Evolutionary conservation across 2,888 invertebrate genomes (phyloP).

Genomic region (Cerastis leucographa): DNA sequence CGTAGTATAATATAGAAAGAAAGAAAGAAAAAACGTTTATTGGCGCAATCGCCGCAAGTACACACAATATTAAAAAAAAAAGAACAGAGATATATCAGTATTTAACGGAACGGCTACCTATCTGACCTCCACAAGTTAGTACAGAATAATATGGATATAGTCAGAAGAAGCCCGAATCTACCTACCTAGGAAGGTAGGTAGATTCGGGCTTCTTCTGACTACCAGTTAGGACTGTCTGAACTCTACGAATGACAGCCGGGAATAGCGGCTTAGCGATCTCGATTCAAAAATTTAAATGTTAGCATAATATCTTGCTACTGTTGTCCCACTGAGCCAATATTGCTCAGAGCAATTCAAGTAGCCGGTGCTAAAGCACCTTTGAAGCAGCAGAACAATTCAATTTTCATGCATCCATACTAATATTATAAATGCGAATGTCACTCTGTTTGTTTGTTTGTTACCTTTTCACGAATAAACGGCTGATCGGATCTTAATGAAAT

Average conservation of each 20-base stretch:
- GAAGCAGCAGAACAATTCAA: slow-evolving; percentile 26
- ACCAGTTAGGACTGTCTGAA: neutral
- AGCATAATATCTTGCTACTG: neutral
- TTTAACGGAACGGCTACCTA: neutral
- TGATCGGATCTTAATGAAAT: too few species aligned
- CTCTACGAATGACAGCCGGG: neutral
- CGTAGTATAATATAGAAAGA: neutral
- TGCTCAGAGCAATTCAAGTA: neutral
- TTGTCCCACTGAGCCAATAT: neutral
- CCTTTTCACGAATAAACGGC: too few species aligned
- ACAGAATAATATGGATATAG: neutral
- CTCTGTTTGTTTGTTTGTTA: too few species aligned
- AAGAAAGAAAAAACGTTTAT: too few species aligned
- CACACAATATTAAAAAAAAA: too few species aligned
- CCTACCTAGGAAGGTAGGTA: neutral
- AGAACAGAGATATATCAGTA: too few species aligned
- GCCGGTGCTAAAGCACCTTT: neutral
- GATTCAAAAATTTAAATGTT: neutral
- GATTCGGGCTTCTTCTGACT: neutral
- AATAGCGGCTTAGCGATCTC: neutral
- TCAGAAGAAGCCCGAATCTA: too few species aligned
- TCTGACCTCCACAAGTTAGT: neutral
- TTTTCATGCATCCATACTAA: too few species aligned
- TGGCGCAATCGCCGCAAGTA: too few species aligned
- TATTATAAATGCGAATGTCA: too few species aligned